A percentile compares a stretch with the other conserved stretches of the same genome.
Evolutionary conservation across 2,888 invertebrate species (phyloP).

Genomic region (Pachymerium ferrugineum): DNA sequence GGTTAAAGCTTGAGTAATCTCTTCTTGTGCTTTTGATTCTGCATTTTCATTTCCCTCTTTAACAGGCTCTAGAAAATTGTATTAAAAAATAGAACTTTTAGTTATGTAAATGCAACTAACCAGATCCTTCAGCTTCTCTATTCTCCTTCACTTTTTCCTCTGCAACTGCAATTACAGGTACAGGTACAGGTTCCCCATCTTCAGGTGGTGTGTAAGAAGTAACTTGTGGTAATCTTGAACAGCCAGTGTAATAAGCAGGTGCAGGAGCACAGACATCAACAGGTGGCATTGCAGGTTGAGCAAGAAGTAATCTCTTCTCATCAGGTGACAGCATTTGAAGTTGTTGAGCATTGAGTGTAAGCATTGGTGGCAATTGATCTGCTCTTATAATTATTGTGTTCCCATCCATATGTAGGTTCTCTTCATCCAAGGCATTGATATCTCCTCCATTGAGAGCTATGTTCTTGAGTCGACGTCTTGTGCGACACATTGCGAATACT

Average conservation of each 20-base stretch:
- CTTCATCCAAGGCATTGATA: not conserved
- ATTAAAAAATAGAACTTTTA: not conserved
- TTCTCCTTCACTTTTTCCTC: not conserved
- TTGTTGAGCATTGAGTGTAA: not conserved
- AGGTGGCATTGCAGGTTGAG: not conserved
- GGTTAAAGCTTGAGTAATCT: not conserved
- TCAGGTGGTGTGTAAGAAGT: not conserved
- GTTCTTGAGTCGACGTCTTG: not conserved
- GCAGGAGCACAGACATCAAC: not conserved
- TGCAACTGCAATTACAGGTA: not conserved
- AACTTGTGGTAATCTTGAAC: not conserved
- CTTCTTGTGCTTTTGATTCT: not conserved
- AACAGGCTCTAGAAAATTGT: not conserved
- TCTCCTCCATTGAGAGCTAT: not conserved
- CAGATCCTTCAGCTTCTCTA: not conserved
- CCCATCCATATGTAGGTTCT: not conserved
- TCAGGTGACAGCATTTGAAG: not conserved
- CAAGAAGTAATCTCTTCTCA: not conserved
- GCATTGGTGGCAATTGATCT: constrained; percentile 17
- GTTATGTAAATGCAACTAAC: not conserved
- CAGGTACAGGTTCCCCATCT: not conserved
- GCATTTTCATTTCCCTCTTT: not conserved
- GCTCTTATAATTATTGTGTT: not conserved
- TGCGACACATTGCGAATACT: constrained; percentile 17
- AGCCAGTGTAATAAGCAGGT: not conserved